phyloP scores from a whole-genome alignment of 2,113 vertebrate genomes.

The Catharus minimus region DNA sequence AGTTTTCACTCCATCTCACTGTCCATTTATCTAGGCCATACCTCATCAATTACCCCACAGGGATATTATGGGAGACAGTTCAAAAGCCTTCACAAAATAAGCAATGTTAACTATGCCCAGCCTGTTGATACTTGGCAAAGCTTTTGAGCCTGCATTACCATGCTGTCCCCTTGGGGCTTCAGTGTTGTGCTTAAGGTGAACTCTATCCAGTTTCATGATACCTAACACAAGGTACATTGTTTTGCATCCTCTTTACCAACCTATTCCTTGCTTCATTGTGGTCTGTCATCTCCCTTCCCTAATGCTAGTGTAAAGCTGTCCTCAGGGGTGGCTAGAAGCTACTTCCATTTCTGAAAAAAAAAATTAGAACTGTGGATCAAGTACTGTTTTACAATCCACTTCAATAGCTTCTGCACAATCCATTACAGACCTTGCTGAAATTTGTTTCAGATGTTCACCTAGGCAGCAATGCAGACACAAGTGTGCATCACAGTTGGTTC shows the following conservation, averaged over 20 bases:
- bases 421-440: not conserved
- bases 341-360: not conserved
- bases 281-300: not conserved
- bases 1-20: not conserved
- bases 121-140: not conserved
- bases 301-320: not conserved
- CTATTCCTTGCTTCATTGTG: not conserved
- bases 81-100: not conserved
- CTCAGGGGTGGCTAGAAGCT: not conserved
- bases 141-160: not conserved
- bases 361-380: not conserved
- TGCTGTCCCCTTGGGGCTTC: not conserved
- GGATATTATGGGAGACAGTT: not conserved
- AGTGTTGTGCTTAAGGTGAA: not conserved
- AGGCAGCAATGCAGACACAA: not conserved
- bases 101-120: not conserved
- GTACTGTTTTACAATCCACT: not conserved
- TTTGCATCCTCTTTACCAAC: not conserved
- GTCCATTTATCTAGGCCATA: not conserved
- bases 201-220: not conserved
- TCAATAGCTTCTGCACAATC: not conserved
- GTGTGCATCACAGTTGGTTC: not conserved
- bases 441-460: not conserved
- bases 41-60: not conserved
- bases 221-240: accelerated